Conservation (phyloP, 1,140 invertebrate genomes). For the Coptotermes formosanus region DNA sequence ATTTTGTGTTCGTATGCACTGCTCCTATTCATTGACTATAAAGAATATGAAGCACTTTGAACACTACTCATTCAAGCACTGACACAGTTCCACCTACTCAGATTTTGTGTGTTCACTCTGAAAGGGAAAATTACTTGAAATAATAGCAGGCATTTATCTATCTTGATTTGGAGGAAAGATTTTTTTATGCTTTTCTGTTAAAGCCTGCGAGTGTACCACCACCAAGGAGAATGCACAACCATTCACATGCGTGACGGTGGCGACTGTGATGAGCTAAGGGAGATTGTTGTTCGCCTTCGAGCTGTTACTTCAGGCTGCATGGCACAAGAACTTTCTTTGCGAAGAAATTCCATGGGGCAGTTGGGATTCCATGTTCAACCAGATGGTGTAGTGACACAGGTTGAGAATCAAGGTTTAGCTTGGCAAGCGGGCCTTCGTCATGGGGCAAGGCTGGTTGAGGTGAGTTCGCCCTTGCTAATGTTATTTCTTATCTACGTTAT, state of each 20-base stretch:
- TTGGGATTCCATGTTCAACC: constrained; percentile 95
- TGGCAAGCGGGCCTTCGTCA: constrained; percentile 86
- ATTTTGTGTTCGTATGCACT: too few species aligned
- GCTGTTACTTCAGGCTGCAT: constrained; percentile 72
- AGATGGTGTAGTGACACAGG: constrained; percentile 92
- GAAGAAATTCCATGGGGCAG: constrained; percentile 79
- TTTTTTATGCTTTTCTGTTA: not conserved
- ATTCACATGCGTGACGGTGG: constrained; percentile 64
- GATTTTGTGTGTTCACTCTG: too few species aligned
- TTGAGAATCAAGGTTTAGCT: constrained; percentile 83
- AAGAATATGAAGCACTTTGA: too few species aligned
- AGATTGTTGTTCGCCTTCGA: constrained; percentile 70
- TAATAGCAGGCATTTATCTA: too few species aligned
- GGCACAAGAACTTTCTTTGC: constrained; percentile 70
- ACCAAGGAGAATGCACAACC: constrained; percentile 83
- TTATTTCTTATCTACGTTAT: not conserved
- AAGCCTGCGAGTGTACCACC: constrained; percentile 68
- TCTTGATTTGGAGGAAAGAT: too few species aligned
- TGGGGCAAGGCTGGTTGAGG: constrained; percentile 86
- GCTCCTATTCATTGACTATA: too few species aligned
- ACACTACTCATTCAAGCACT: too few species aligned
- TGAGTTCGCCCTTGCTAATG: constrained; percentile 41
- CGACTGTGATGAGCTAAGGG: constrained; percentile 74
- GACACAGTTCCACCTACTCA: too few species aligned
- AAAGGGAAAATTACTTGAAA: too few species aligned